Evolutionary conservation across 2,888 invertebrate species (phyloP).

Genomic region (Patella pellucida): DNA sequence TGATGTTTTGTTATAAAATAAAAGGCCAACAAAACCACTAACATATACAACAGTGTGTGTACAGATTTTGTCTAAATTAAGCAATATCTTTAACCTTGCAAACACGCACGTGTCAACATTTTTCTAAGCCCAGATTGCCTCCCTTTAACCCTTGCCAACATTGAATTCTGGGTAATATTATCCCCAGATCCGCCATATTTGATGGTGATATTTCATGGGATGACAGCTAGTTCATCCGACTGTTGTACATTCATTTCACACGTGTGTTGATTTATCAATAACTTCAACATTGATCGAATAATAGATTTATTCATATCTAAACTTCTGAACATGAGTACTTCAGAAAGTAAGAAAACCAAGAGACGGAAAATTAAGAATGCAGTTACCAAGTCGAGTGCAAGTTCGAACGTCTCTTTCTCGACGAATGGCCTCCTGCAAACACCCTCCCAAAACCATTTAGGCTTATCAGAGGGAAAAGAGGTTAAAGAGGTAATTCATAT

Average conservation of each 20-base stretch:
- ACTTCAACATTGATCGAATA: conserved; percentile 14
- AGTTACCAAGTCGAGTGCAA: conserved; percentile 45
- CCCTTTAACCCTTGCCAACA: conserved; percentile 31
- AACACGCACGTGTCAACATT: conserved; percentile 8
- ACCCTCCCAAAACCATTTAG: conserved; percentile 25
- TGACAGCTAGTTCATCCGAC: not conserved
- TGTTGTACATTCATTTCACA: conserved; percentile 18
- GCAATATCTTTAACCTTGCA: not conserved
- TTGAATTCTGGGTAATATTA: conserved; percentile 51
- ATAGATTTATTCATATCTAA: conserved; percentile 11
- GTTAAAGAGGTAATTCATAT: conserved; percentile 29
- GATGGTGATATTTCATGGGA: conserved; percentile 37
- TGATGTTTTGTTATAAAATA: too few species aligned
- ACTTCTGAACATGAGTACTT: conserved; percentile 48
- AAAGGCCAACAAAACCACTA: too few species aligned
- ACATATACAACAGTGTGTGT: too few species aligned
- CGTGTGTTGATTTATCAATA: conserved; percentile 12
- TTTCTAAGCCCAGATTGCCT: conserved; percentile 19
- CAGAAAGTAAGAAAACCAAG: conserved; percentile 59
- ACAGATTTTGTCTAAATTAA: too few species aligned
- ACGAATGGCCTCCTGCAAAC: conserved; percentile 19
- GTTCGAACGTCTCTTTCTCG: conserved; percentile 33
- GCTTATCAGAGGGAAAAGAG: conserved; percentile 39
- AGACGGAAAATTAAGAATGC: conserved; percentile 55
- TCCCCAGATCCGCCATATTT: conserved; percentile 56